phyloP scores from a whole-genome alignment of 2,113 vertebrate genomes.

The Sphyrna mokarran region DNA sequence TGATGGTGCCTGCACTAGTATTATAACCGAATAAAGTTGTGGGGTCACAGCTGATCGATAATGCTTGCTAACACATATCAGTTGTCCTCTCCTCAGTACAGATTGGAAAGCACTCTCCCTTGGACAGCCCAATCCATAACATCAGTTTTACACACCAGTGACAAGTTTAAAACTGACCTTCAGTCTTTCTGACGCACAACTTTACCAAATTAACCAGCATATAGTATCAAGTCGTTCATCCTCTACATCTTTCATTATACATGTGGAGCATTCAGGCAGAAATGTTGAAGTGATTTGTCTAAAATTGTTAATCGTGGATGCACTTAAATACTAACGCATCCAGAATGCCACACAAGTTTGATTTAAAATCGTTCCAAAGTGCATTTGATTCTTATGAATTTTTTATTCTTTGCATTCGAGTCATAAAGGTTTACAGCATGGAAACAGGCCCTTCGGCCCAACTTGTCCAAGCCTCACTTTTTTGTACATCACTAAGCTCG shows the following conservation, averaged over 20 bases:
- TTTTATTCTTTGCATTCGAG: not conserved
- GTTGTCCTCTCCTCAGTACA: not conserved
- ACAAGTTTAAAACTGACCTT: not conserved
- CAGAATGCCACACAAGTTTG: not conserved
- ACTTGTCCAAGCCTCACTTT: too few species aligned
- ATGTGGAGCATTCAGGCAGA: not conserved
- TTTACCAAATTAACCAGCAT: not conserved
- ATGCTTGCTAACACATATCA: not conserved
- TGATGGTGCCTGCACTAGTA: too few species aligned
- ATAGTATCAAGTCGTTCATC: not conserved
- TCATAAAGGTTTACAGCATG: too few species aligned
- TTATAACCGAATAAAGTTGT: not conserved
- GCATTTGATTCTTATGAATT: not conserved
- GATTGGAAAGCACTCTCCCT: not conserved
- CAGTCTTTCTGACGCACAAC: not conserved
- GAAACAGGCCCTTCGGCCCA: too few species aligned
- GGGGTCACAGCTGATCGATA: not conserved
- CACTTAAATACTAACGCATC: not conserved
- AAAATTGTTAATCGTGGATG: not conserved
- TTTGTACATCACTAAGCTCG: too few species aligned
- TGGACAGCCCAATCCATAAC: not conserved
- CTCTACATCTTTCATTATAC: not conserved
- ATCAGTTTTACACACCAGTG: not conserved
- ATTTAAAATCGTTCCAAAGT: not conserved
- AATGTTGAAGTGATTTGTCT: not conserved